Base-by-base conservation (phyloP, 1,140 invertebrate species). In the Leguminivora glycinivorella region DNA sequence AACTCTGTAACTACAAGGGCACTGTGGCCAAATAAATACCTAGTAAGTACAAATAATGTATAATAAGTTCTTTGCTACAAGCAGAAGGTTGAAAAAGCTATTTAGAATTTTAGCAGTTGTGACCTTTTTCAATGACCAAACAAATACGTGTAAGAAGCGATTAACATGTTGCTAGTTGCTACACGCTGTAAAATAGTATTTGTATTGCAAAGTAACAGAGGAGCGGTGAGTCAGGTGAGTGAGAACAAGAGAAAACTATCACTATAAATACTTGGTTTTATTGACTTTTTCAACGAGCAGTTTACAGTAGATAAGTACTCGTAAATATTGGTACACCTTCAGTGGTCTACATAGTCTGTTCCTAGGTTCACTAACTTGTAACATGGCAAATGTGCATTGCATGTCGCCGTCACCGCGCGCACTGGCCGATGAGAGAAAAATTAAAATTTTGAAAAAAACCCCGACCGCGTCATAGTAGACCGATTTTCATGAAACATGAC, bases 141-240 rank as follows among this genome's bases (percentile, higher is more conserved):
- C 47, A 22, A 52, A 52, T 22, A 52, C 9, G 47, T 22, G 47
- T 52, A 22, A 22, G 19, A 17, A 6, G 47, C 47, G 10, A 52
- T 22, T 43, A 43, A 22, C 47, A 22, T 52, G 34, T 38, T 52
- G 14, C 47, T 17, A n/a, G n/a, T n/a, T n/a, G n/a, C n/a, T 22
- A 52, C 47, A 52, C 17, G 47, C 7, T 6, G 47, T 52, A 52
- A 52, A 52, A 52, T 10, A 1, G 17, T 52, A 52, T 52, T 52
- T 52, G 43, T 52, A 52, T 52, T 52, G 47, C 47, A 52, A 22
- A 52, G 19, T 47, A 47, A 47, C n/a, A 47, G n/a, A 2, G 17
- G 43, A n/a, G n/a, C n/a, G n/a, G n/a, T n/a, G n/a, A n/a, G n/a
- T n/a, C n/a, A n/a, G 17, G 19, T 22, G 22, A 52, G 47, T 52